phyloP scores from a whole-genome alignment of 2,888 invertebrate genomes.

The Dolichomitus sp. region DNA sequence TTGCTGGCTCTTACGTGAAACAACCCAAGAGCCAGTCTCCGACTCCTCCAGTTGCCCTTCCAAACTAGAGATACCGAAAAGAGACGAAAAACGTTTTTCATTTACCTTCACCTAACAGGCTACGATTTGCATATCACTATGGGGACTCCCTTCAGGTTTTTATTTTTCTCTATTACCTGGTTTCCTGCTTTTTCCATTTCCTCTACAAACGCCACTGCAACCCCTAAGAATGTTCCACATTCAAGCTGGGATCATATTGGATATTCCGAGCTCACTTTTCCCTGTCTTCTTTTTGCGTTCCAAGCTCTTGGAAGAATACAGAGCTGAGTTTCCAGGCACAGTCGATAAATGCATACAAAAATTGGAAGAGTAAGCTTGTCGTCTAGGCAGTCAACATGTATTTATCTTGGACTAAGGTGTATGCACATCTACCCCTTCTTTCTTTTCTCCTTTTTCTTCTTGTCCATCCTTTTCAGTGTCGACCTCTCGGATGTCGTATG shows the following conservation, averaged over 20 bases:
- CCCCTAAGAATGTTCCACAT: not conserved
- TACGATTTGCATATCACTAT: slow-evolving; percentile 29
- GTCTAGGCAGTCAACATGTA: slow-evolving; percentile 34
- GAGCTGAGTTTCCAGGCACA: not conserved
- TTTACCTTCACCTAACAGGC: slow-evolving; percentile 10
- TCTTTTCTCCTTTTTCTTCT: not conserved
- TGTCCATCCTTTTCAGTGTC: not conserved
- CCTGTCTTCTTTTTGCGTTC: not conserved
- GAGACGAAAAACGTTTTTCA: slow-evolving; percentile 21
- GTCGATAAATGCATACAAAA: slow-evolving; percentile 7
- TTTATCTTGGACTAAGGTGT: slow-evolving; percentile 6
- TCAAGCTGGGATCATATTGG: not conserved
- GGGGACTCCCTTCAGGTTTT: not conserved
- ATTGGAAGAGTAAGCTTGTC: not conserved
- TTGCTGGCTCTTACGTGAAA: slow-evolving; percentile 30
- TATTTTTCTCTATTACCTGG: not conserved
- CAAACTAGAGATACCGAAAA: not conserved
- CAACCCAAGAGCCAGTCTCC: slow-evolving; percentile 10
- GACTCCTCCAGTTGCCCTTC: not conserved
- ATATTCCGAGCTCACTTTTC: not conserved
- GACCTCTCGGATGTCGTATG: not conserved
- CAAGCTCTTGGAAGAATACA: not conserved
- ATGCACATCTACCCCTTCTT: not conserved
- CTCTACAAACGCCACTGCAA: not conserved
- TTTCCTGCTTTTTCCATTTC: not conserved